These are phyloP conservation scores for Lepidothrix coronata DNA, from an alignment of 2,113 vertebrate species.

Conservation along the genomic window DNA sequence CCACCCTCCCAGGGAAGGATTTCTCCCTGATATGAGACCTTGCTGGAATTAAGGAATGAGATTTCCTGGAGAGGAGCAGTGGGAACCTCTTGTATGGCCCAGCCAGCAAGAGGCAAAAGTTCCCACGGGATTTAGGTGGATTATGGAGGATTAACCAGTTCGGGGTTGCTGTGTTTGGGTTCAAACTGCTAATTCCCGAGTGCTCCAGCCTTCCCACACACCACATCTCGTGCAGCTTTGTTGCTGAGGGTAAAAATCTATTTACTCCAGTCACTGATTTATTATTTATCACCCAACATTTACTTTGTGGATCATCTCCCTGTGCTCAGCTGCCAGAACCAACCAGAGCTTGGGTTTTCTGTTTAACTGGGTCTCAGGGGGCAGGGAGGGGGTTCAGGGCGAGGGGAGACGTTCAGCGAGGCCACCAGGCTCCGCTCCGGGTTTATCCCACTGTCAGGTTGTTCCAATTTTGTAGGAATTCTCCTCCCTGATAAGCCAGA, in stretches of 20 bases:
- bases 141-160: background rate
- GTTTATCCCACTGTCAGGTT: background rate
- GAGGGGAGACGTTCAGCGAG: background rate
- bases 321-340: background rate
- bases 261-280: background rate
- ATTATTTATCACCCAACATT: background rate
- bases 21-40: background rate
- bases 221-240: background rate
- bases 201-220: background rate
- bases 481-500: background rate
- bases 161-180: background rate
- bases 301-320: background rate
- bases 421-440: accelerated
- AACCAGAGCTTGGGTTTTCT: background rate
- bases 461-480: background rate
- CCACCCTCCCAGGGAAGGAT: background rate
- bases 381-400: background rate
- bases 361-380: background rate
- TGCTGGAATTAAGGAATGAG: background rate
- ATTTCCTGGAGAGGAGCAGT: background rate
- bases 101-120: background rate
- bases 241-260: background rate
- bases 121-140: background rate
- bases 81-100: background rate
- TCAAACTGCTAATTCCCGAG: background rate